Percentiles rank a stretch among this genome's conserved stretches.
phyloP scores from a whole-genome alignment of 1,140 invertebrate genomes.

The Zaprionus davidi region DNA sequence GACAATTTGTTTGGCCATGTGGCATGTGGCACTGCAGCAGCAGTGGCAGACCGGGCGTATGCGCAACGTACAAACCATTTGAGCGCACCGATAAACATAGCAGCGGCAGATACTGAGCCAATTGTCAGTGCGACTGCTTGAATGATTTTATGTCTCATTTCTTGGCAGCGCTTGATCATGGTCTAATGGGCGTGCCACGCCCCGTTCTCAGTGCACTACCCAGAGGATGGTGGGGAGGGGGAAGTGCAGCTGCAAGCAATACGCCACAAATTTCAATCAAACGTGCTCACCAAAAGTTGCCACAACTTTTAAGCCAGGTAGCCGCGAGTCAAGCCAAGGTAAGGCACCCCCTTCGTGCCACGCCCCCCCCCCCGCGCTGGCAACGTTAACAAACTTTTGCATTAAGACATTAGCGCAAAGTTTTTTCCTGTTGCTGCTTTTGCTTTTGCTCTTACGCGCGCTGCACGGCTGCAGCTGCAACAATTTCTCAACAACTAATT shows the following conservation, averaged over 20 bases:
- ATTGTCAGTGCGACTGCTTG: conserved; percentile 8
- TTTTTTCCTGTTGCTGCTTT: conserved; percentile 71
- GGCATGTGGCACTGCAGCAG: conserved; percentile 6
- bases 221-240: neutral
- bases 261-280: conserved; percentile 81
- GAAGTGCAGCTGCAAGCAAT: conserved; percentile 62
- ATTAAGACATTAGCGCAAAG: conserved; percentile 82
- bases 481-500: conserved; percentile 78
- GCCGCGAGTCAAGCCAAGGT: neutral
- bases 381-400: conserved; percentile 78
- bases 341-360: neutral
- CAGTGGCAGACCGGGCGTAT: neutral
- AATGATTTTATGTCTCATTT: conserved; percentile 61
- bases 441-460: conserved; percentile 40
- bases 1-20: conserved; percentile 70
- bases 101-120: conserved; percentile 13
- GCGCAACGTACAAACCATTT: conserved; percentile 23
- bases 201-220: neutral
- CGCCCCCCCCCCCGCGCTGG: conserved; percentile 11
- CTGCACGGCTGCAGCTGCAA: conserved; percentile 67
- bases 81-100: conserved; percentile 45
- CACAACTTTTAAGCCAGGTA: conserved; percentile 67
- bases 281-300: conserved; percentile 75
- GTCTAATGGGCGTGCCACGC: conserved; percentile 31
- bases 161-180: conserved; percentile 51